phyloP scores from a whole-genome alignment of 2,888 invertebrate genomes.

The Caenorhabditis sp. region DNA sequence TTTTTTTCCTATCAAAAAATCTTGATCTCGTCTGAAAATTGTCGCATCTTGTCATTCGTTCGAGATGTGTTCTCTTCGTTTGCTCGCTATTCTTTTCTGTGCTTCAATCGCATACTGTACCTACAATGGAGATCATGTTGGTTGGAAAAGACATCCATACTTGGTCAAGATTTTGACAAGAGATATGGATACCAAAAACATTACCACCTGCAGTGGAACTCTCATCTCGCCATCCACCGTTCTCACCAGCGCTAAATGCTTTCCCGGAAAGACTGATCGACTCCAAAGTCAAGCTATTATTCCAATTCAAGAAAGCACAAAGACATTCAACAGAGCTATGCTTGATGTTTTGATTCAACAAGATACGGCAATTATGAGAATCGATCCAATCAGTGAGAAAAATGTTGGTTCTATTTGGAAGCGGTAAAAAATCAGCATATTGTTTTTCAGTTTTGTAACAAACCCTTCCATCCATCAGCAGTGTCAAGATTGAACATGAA shows the following conservation, averaged over 20 bases:
- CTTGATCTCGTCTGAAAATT: slow-evolving; percentile 12
- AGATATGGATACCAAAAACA: slow-evolving; percentile 10
- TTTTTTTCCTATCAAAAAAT: slow-evolving; percentile 29
- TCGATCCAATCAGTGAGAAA: slow-evolving; percentile 14
- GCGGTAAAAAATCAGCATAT: not conserved
- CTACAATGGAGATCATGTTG: slow-evolving; percentile 20
- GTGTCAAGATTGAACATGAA: slow-evolving; percentile 29
- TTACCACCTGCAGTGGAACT: slow-evolving; percentile 36
- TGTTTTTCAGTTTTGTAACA: slow-evolving; percentile 28
- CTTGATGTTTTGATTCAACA: slow-evolving; percentile 19
- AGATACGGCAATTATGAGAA: slow-evolving; percentile 32
- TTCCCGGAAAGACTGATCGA: slow-evolving; percentile 6
- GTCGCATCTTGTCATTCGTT: not conserved
- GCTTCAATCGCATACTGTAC: slow-evolving; percentile 4
- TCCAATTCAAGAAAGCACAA: not conserved
- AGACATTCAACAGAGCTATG: slow-evolving; percentile 24
- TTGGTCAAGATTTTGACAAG: slow-evolving; percentile 37
- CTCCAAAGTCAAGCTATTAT: slow-evolving; percentile 21
- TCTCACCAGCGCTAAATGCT: slow-evolving; percentile 33
- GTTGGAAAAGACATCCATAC: slow-evolving; percentile 31
- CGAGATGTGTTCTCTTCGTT: slow-evolving; percentile 10
- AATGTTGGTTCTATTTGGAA: slow-evolving; percentile 4
- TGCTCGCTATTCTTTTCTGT: not conserved
- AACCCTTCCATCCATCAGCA: slow-evolving; percentile 18
- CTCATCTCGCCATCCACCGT: slow-evolving; percentile 35